Evolutionary conservation across 2,888 invertebrate species (phyloP), one percentile per base, ranked within the genome.

Genomic region (Drosophila percnosoma): DNA sequence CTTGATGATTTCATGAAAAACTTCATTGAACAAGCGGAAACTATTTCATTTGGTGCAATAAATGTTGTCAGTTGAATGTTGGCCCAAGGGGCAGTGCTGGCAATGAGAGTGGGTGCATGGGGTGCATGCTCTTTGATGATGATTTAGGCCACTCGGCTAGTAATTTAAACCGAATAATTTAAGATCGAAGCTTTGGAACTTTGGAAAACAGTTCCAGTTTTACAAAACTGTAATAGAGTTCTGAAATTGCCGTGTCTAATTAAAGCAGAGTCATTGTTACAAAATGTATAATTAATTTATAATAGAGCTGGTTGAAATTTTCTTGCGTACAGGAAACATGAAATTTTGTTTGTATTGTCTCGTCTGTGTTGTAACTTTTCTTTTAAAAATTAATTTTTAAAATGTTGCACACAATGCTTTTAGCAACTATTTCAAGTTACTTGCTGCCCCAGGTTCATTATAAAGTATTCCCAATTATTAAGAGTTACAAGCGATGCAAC

Each of bases 1-100:
- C 90, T 90, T 85, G 90, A 90, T 85, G 90, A 90, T 85, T 90
- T 90, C 89, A 80, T 85, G 81, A 83, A 88, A 85, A 85, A 90
- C 89, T 85, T 90, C 87, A 90, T 90, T 90, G 85, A 80, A 78
- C 84, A 86, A 86, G 89, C 85, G 85, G 85, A 85, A 85, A 85
- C 85, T 89, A 85, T 85, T 85, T 85, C 89, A 86, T 88, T 85
- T 85, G 83, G 81, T 62, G 79, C 79, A 70, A 74, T 78, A 78
- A 81, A 81, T 77, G 78, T 65, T 78, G 82, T 81, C 78, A 81
- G 78, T 73, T 81, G 68, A 62, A 59, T 57, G 48, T 31, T 38
- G 45, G 27, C 21, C 21, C 42, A 51, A 36, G 15, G 40, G 31
- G 11, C 24, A 52, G 45, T 6, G 24, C n/a, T 2, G 29, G 4